Evolutionary conservation across 2,113 vertebrate species (phyloP), one percentile per base, ranked within the genome.

Genomic region (Cyanocitta stelleri): DNA sequence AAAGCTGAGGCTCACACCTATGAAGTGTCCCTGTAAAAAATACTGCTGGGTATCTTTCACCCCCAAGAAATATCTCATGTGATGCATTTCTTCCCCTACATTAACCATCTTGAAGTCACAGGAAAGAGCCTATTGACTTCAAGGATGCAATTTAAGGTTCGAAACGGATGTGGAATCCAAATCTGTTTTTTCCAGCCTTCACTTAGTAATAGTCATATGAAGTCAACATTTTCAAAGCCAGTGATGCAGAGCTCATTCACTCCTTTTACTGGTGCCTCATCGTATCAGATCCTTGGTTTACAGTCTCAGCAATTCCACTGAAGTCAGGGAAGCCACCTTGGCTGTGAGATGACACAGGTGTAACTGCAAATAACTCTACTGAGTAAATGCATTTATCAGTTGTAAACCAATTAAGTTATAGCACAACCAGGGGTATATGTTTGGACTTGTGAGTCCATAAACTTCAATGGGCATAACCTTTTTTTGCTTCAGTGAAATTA

Each of bases 391-490:
- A 33, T 63, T 80, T 62, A 73, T 80, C 9, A 37, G 18, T 15
- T 44, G 21, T 56, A 94, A 91, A 64, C 9, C 12, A 21, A 29
- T 52, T 85, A 51, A 78, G 1, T 75, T 55, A 22, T 1, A 82
- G 33, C 21, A 86, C 43, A 61, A 44, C 0, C 0, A 66, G 5
- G 19, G 39, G 1, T 9, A 4, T 76, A 30, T 49, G 5, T 37
- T 79, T 87, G 51, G 32, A 2, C 6, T 84, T 89, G 4, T 54
- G 23, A 58, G 22, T 71, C n/a, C 55, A 37, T 43, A 87, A 94
- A 66, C 27, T 61, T 58, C n/a, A 44, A 37, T 6, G 2, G 35
- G 5, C 4, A 30, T 48, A 49, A 61, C 11, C 11, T 51, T 62
- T 63, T 78, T 79, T 66, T 83, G 7, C 37, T 58, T 62, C 30